Evolutionary conservation across 2,888 invertebrate species (phyloP), one percentile per base, ranked within the genome.

Genomic region (Galerucella nymphaeae): DNA sequence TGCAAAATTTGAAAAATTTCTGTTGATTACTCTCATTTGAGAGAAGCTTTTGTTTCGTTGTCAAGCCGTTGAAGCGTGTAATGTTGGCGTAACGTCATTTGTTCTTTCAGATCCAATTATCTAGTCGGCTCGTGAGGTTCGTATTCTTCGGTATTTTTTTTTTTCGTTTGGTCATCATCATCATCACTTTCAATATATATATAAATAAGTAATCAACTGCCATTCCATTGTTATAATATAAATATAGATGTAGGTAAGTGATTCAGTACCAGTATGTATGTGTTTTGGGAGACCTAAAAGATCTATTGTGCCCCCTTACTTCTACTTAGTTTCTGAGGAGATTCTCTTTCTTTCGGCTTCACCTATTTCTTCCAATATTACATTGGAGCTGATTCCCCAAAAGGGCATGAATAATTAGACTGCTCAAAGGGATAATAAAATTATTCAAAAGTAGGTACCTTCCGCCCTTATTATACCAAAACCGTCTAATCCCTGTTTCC

Each of bases 61-160:
- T 57, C 73, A 73, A 64, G 45, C 65, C 66, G 53, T 58, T 50
- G 64, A 42, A 74, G 64, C 74, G 74, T 74, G 68, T 71, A 74
- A 71, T 74, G 58, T 48, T 41, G 62, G 30, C 55, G 30, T 8
- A 55, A 68, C 71, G 73, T 71, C 73, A 73, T 67, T 75, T 73
- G 76, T 74, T 74, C 71, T 73, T 76, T 73, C 71, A 30, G 55
- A 23, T 13, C 65, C 71, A 58, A 74, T 74, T 74, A 73, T 67
- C 50, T 63, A 64, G 68, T 55, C 6, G 16, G 63, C 53, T 57
- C 69, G 69, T 63, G 69, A 70, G 55, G 53, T 63, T 42, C 42
- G 69, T 45, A 62, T 67, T 67, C 38, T 61, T 41, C 61, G 11
- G n/a, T n/a, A 38, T n/a, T 16, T n/a, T 45, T 67, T n/a, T 16